phyloP scores from a whole-genome alignment of 2,797 vertebrate genomes.

The Tragelaphus oryx region DNA sequence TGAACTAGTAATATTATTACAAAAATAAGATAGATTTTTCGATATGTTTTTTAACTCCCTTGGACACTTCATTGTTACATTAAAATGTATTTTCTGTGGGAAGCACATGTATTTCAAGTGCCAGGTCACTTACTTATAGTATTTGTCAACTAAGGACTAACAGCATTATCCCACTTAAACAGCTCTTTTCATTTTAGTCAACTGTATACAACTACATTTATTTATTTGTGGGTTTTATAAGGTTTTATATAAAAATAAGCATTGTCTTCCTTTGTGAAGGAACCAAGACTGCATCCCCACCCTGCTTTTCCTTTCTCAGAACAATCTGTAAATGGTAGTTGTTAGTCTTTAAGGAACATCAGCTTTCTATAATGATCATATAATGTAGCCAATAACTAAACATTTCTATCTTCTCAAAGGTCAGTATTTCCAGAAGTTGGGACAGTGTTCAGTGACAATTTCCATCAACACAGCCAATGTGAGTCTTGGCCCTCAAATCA shows the following conservation, averaged over 20 bases:
- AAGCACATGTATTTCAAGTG: background rate
- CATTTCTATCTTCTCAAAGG: conserved; percentile 78
- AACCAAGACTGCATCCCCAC: background rate
- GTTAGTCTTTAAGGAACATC: background rate
- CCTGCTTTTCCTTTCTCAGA: background rate
- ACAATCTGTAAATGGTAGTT: background rate
- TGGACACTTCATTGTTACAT: background rate
- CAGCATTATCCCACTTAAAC: background rate
- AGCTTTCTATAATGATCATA: background rate
- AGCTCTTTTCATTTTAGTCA: background rate
- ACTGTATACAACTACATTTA: background rate
- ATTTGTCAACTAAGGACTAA: background rate
- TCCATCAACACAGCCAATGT: conserved; percentile 89
- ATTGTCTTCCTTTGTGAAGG: background rate
- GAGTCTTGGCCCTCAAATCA: conserved; percentile 87
- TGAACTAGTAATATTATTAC: background rate
- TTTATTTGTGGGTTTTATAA: background rate
- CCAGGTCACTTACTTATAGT: background rate
- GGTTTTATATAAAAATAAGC: background rate
- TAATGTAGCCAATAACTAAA: background rate
- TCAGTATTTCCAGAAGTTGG: conserved; percentile 89
- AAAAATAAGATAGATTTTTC: background rate
- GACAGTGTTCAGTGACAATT: conserved; percentile 85
- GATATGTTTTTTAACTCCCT: background rate
- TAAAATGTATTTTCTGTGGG: background rate